Conservation (phyloP, 2,888 invertebrate species). For the Ichneumon xanthorius region DNA sequence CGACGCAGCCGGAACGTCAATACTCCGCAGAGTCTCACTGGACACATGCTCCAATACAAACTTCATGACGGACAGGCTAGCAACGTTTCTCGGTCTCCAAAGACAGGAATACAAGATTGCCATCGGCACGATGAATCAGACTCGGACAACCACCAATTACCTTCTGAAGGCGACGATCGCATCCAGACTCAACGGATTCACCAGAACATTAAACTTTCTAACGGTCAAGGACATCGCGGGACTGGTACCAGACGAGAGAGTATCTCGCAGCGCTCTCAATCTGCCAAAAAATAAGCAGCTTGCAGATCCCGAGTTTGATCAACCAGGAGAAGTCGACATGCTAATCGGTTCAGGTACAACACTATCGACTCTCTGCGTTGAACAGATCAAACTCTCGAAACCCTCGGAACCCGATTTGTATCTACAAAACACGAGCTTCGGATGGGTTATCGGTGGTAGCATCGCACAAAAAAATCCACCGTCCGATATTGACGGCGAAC, state of each 20-base stretch:
- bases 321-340: no score
- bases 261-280: conserved; percentile 6
- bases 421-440: conserved; percentile 25
- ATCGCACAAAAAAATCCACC: no score
- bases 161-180: not conserved
- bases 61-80: not conserved
- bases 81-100: not conserved
- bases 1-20: no score
- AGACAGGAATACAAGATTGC: not conserved
- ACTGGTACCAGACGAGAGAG: conserved; percentile 26
- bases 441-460: conserved; percentile 14
- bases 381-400: no score
- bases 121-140: conserved; percentile 38
- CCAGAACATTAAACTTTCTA: conserved; percentile 26
- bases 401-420: no score
- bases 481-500: no score
- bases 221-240: conserved; percentile 45
- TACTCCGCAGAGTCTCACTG: not conserved
- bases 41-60: conserved; percentile 8
- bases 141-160: conserved; percentile 17
- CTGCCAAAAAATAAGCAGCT: conserved; percentile 59
- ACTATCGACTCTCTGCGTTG: no score
- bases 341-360: no score
- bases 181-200: conserved; percentile 2
- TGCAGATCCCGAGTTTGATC: conserved; percentile 68